These are phyloP conservation scores for Cynoglossus semilaevis DNA, from an alignment of 2,113 vertebrate species.

Conservation along the genomic window DNA sequence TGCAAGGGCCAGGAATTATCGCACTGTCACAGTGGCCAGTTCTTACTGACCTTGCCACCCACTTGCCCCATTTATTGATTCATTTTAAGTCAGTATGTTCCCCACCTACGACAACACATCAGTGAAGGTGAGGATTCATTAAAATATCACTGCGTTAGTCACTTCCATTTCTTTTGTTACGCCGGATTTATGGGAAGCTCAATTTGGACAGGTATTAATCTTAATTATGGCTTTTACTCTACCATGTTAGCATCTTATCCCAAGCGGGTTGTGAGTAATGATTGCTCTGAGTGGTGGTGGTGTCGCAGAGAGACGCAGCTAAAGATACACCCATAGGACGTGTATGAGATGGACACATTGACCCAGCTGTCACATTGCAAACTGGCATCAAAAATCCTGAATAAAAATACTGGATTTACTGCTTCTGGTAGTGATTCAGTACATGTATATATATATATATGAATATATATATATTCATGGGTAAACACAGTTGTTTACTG, in stretches of 20 bases:
- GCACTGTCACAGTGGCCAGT: not conserved
- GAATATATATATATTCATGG: too few species aligned
- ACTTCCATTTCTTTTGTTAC: constrained; percentile 21
- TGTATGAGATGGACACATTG: too few species aligned
- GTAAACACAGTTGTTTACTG: too few species aligned
- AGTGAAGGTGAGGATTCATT: constrained; percentile 23
- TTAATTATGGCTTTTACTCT: constrained; percentile 39
- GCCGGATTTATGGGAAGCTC: constrained; percentile 23
- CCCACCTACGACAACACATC: constrained; percentile 16
- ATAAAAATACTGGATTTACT: too few species aligned
- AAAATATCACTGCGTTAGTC: constrained; percentile 22
- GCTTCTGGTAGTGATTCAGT: too few species aligned
- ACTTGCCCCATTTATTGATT: constrained; percentile 4
- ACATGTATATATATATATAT: too few species aligned
- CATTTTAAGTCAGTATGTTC: constrained; percentile 14
- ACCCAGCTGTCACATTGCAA: too few species aligned
- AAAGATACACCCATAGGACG: not conserved
- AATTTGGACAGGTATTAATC: constrained; percentile 39
- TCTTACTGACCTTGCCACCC: not conserved
- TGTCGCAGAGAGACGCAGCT: not conserved
- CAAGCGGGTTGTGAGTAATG: constrained; percentile 31
- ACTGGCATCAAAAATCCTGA: too few species aligned
- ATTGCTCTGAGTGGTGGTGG: constrained; percentile 18
- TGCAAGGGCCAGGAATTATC: not conserved
- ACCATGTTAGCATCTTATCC: constrained; percentile 34